Evolutionary conservation across 2,888 invertebrate genomes (phyloP), one percentile per base, ranked within the genome.

Genomic region (Nudaria mundana): DNA sequence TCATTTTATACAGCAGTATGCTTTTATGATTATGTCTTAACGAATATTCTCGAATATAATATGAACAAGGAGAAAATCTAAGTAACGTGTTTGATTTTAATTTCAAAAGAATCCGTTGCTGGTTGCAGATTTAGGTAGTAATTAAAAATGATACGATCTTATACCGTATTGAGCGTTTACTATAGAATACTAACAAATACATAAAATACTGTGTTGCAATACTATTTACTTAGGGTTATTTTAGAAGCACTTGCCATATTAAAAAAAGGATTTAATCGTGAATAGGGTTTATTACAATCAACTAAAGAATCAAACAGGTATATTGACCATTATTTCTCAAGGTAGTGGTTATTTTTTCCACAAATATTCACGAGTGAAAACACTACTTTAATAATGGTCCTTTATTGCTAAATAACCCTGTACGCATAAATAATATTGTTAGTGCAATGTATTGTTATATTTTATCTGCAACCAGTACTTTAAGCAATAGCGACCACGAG

Each of bases 1-100:
- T 73, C 74, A 76, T 63, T 76, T 71, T 50, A 71, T 68, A 74
- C 76, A 74, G 74, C 73, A 75, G 65, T 60, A 75, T 66, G 63
- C 43, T 44, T 50, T 30, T 58, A 46, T 28, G 28, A 49, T 47
- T 46, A 59, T 43, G 41, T 48, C 49, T 41, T 37, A 28, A 13
- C 41, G 40, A 54, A 62, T 56, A 58, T 58, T 53, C n/a, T n/a
- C n/a, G n/a, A n/a, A n/a, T 54, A 56, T 57, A 55, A 56, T 59
- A 54, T 45, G 52, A 47, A n/a, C n/a, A n/a, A n/a, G n/a, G 41
- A 48, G 54, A 66, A 48, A 57, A 47, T 65, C 49, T 58, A 69
- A 67, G 63, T 55, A 56, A 64, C 47, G 38, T 47, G 43, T 52
- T 50, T 31, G n/a, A 38, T n/a, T n/a, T n/a, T 44, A 43, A 34